Base-by-base conservation (phyloP, 2,797 vertebrate genomes). In the Eutrigla gurnardus region DNA sequence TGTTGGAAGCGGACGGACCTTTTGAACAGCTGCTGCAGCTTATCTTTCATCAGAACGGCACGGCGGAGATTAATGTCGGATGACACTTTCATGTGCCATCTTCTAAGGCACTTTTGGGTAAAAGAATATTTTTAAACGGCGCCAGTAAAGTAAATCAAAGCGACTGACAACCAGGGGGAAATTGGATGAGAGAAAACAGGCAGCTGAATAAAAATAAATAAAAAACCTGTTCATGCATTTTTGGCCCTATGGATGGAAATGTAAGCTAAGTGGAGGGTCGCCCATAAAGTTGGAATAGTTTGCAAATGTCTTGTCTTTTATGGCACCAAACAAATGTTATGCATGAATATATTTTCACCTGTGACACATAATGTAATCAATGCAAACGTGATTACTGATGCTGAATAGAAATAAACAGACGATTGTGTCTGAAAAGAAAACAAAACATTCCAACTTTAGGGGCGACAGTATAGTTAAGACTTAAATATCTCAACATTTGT, bases 41-140 rank as follows among this genome's bases (percentile, higher is more conserved):
- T 76, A 86, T 86, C 80, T 82, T 76, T 80, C 46, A 81, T 87
- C 77, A 54, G 64, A 33, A 62, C 25, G 4, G 33, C 62, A 52
- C 45, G 12, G 55, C 75, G 37, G 53, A 84, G 78, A 91, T 91
- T 76, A 86, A 85, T 82, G 80, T 53, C 7, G 58, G 62, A 80
- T 70, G 83, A 85, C 73, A 83, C 73, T 84, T 85, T 89, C 50
- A 80, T 84, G 83, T 78, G 79, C 55, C 70, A 36, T 74, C 76
- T 72, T 84, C 81, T 59, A 8, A 82, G 64, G 80, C 74, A 5
- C 14, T 43, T 70, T 75, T 78, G 76, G 25, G 70, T 77, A 47
- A 67, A 83, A 49, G 40, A 75, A 60, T 60, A 61, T 58, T 81
- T 86, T 77, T 64, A 74, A 25, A 74, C 36, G 3, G 7, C 7